Evolutionary conservation across 2,797 vertebrate genomes (phyloP).

Genomic region (Eurystomus glaucurus): DNA sequence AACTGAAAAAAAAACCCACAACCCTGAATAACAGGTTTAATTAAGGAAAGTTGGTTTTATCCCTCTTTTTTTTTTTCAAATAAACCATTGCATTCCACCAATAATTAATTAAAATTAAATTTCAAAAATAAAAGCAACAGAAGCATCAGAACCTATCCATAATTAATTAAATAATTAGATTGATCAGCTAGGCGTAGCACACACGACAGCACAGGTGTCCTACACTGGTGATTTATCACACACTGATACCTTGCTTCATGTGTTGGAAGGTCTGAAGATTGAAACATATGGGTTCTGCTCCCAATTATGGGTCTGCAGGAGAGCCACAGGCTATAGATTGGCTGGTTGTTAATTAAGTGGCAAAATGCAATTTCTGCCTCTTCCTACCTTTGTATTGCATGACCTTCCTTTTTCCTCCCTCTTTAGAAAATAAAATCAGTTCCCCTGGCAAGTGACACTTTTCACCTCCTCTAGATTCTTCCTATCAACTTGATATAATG

Average conservation of each 20-base stretch:
- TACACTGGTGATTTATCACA: not conserved
- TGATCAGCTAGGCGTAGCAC: not conserved
- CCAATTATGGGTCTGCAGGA: constrained; percentile 21
- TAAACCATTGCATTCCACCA: not conserved
- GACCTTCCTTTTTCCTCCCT: constrained; percentile 32
- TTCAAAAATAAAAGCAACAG: not conserved
- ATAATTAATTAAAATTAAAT: not conserved
- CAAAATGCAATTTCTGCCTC: constrained; percentile 44
- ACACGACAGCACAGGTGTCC: not conserved
- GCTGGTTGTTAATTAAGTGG: constrained; percentile 52
- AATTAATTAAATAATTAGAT: constrained; percentile 7
- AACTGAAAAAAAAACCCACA: not conserved
- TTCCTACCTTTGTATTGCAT: constrained; percentile 5
- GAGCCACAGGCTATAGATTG: constrained; percentile 7
- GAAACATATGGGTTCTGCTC: not conserved
- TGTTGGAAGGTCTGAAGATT: not conserved
- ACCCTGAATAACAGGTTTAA: not conserved
- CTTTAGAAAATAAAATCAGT: constrained; percentile 46
- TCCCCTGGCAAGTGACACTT: constrained; percentile 26
- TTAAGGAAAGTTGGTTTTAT: not conserved
- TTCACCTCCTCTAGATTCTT: constrained; percentile 42
- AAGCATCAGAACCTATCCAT: not conserved
- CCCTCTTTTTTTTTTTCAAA: not conserved
- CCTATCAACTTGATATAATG: constrained; percentile 23
- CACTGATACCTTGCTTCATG: not conserved